phyloP scores from a whole-genome alignment of 1,140 invertebrate species.

The Probaryconus sp. region DNA sequence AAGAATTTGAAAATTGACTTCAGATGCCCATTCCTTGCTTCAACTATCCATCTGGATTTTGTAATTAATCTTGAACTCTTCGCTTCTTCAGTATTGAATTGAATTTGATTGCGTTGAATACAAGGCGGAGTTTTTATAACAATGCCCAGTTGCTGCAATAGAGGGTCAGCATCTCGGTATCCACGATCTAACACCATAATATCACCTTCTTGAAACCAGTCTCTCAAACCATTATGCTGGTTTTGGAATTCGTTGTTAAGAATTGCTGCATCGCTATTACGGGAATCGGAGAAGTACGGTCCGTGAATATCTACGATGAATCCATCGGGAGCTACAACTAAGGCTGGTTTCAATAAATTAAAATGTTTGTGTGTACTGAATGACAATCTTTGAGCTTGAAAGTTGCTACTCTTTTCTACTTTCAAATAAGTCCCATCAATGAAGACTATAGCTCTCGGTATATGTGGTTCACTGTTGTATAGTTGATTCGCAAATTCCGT shows the following conservation, averaged over 20 bases:
- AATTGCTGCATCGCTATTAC: constrained; percentile 23
- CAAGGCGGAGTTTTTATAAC: background rate
- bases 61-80: background rate
- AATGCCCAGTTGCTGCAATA: background rate
- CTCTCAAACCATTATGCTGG: background rate
- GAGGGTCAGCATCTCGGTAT: background rate
- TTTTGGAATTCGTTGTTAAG: constrained; percentile 7
- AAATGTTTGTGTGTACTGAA: constrained; percentile 3
- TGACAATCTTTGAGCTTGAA: constrained; percentile 2
- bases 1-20: no score
- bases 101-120: background rate
- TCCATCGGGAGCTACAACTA: constrained; percentile 18
- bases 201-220: constrained; percentile 13
- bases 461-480: background rate
- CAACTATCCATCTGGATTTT: no score
- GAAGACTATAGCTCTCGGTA: background rate
- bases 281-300: constrained; percentile 19
- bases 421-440: constrained; percentile 16
- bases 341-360: constrained; percentile 24
- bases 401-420: constrained; percentile 18
- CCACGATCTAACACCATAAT: background rate
- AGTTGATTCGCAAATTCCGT: constrained; percentile 14
- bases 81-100: background rate
- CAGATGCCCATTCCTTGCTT: no score
- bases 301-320: constrained; percentile 20